phyloP scores from a whole-genome alignment of 2,113 vertebrate genomes.

The Leptodactylus fuscus region DNA sequence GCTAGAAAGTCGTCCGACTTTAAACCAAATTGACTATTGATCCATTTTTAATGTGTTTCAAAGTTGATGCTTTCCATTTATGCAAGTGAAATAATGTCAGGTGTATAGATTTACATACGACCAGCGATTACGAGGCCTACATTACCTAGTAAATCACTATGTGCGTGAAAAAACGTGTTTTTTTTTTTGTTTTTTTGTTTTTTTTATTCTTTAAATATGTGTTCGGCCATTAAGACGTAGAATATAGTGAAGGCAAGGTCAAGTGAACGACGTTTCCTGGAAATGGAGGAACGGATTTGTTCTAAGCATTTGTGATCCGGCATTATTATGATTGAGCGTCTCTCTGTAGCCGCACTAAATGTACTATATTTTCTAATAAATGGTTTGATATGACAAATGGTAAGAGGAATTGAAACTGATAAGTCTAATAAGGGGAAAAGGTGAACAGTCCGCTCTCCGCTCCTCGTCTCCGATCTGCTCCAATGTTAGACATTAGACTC shows the following conservation, averaged over 20 bases:
- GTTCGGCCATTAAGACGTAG: neutral
- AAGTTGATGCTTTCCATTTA: slow-evolving; percentile 26
- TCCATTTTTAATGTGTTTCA: neutral
- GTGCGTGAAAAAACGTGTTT: neutral
- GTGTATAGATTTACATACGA: slow-evolving; percentile 29
- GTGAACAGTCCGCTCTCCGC: neutral
- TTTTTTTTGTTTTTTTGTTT: neutral
- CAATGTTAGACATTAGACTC: neutral
- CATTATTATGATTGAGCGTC: neutral
- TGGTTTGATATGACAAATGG: neutral
- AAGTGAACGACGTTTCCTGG: neutral
- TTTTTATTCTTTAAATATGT: neutral
- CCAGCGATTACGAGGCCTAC: neutral
- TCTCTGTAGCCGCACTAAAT: neutral
- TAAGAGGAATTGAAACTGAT: neutral
- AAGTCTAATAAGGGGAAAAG: neutral
- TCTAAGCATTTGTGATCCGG: neutral
- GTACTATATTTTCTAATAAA: neutral
- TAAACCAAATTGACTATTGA: slow-evolving; percentile 16
- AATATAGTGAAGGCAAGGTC: neutral
- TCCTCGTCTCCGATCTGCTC: neutral
- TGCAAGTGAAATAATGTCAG: neutral
- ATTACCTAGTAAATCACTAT: slow-evolving; percentile 3
- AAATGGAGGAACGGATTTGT: neutral
- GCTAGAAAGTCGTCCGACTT: slow-evolving; percentile 17